These are phyloP conservation scores for Dendronephthya gigantea DNA, from an alignment of 64 coral and sea anemone genomes.

Conservation along the genomic window DNA sequence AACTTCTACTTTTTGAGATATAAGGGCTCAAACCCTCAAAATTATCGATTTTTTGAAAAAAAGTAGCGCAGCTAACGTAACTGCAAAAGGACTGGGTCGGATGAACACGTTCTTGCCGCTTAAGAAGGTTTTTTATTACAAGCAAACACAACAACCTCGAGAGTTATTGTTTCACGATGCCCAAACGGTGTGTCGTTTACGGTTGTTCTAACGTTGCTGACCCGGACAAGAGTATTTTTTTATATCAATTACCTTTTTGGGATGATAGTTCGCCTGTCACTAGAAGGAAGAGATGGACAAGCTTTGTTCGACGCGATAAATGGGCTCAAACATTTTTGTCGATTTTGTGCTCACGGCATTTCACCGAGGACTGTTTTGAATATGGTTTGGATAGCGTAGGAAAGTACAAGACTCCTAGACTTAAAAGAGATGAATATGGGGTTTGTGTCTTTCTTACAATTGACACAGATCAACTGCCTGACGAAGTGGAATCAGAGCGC, in stretches of 20 bases:
- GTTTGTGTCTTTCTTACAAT: not conserved
- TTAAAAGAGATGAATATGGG: slow-evolving; percentile 15
- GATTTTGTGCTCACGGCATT: slow-evolving; percentile 27
- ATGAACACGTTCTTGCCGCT: too few relatives aligned
- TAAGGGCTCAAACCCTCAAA: too few relatives aligned
- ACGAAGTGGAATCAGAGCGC: not conserved
- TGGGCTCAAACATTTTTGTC: not conserved
- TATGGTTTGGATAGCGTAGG: not conserved
- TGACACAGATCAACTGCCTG: not conserved
- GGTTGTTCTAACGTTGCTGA: slow-evolving; percentile 14
- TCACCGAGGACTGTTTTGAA: slow-evolving; percentile 18
- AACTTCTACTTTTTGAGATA: too few relatives aligned
- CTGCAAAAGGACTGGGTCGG: too few relatives aligned
- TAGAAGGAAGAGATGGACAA: slow-evolving; percentile 18
- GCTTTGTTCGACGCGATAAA: slow-evolving; percentile 9
- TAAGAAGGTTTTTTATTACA: not conserved
- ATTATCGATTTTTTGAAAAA: too few relatives aligned
- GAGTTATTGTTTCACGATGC: not conserved
- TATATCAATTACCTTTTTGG: slow-evolving; percentile 19
- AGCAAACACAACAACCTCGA: not conserved
- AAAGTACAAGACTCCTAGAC: not conserved
- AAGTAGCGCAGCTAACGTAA: too few relatives aligned
- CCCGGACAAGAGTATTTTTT: not conserved
- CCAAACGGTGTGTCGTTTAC: not conserved
- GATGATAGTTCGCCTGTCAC: not conserved